phyloP scores from a whole-genome alignment of 2,113 vertebrate species.

The Steatornis caripensis region DNA sequence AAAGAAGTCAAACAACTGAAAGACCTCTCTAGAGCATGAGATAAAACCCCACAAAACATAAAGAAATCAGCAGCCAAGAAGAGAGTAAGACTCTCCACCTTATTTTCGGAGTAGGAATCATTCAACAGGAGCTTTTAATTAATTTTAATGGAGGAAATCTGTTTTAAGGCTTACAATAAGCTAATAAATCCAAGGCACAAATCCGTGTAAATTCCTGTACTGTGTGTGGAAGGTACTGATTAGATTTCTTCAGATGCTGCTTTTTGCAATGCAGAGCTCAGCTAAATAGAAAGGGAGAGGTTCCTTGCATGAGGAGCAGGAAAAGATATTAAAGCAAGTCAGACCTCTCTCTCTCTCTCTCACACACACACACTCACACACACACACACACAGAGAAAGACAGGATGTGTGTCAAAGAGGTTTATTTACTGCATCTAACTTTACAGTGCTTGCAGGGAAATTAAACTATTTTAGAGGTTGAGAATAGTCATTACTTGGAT shows the following conservation, averaged over 20 bases:
- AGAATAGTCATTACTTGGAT: neutral
- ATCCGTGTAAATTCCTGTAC: conserved; percentile 67
- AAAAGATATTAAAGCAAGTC: conserved; percentile 31
- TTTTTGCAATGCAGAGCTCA: conserved; percentile 34
- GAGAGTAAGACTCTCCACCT: neutral
- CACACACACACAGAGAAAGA: neutral
- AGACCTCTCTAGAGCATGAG: neutral
- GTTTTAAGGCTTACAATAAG: conserved; percentile 71
- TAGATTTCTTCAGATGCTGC: conserved; percentile 58
- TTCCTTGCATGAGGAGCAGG: neutral
- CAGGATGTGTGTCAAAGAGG: neutral
- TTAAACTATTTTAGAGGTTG: neutral
- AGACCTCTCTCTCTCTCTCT: neutral
- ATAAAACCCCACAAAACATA: neutral
- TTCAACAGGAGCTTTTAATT: conserved; percentile 73
- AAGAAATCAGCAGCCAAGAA: conserved; percentile 34
- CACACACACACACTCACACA: neutral
- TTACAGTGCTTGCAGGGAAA: conserved; percentile 19
- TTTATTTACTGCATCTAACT: conserved; percentile 60
- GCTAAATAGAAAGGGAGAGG: conserved; percentile 27
- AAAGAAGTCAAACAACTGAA: neutral
- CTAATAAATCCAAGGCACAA: conserved; percentile 74
- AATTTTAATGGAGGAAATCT: conserved; percentile 73
- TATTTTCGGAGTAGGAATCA: conserved; percentile 46
- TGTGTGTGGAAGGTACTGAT: conserved; percentile 63